phyloP scores from a whole-genome alignment of 2,797 vertebrate genomes.

The Paramormyrops hopkinsi region DNA sequence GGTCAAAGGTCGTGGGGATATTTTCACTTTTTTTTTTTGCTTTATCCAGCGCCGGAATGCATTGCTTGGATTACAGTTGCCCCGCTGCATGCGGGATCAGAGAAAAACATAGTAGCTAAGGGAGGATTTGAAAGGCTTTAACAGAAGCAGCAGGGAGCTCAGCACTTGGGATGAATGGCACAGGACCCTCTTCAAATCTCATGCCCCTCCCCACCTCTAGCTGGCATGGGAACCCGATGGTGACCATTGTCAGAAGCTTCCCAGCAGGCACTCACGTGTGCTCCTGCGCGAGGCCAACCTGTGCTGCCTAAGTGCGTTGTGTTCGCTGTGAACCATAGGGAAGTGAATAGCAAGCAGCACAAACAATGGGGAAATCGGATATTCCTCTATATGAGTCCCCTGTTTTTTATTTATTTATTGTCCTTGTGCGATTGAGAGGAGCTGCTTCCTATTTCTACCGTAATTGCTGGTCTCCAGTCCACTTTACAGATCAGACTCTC shows the following conservation, averaged over 20 bases:
- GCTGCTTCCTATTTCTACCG: constrained; percentile 38
- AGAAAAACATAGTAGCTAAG: constrained; percentile 14
- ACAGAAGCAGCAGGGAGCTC: not conserved
- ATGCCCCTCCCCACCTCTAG: constrained; percentile 25
- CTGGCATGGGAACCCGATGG: constrained; percentile 42
- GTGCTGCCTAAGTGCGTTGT: constrained; percentile 35
- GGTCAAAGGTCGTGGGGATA: constrained; percentile 8
- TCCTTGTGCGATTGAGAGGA: constrained; percentile 29
- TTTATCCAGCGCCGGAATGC: not conserved
- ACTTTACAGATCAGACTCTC: constrained; percentile 39
- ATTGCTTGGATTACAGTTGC: not conserved
- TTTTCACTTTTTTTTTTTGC: not conserved
- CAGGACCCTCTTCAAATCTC: constrained; percentile 41
- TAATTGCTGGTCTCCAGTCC: constrained; percentile 47
- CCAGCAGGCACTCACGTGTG: constrained; percentile 28
- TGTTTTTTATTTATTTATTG: constrained; percentile 27
- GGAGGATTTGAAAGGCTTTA: constrained; percentile 18
- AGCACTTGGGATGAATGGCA: constrained; percentile 37
- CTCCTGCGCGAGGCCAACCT: constrained; percentile 24
- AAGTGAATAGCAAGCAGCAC: constrained; percentile 46
- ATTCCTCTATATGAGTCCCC: constrained; percentile 40
- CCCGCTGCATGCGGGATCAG: not conserved
- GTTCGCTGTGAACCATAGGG: constrained; percentile 38
- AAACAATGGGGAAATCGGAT: constrained; percentile 51
- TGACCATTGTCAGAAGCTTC: not conserved